Base-by-base conservation (phyloP, 2,113 vertebrate genomes). In the Triplophysa dalaica region DNA sequence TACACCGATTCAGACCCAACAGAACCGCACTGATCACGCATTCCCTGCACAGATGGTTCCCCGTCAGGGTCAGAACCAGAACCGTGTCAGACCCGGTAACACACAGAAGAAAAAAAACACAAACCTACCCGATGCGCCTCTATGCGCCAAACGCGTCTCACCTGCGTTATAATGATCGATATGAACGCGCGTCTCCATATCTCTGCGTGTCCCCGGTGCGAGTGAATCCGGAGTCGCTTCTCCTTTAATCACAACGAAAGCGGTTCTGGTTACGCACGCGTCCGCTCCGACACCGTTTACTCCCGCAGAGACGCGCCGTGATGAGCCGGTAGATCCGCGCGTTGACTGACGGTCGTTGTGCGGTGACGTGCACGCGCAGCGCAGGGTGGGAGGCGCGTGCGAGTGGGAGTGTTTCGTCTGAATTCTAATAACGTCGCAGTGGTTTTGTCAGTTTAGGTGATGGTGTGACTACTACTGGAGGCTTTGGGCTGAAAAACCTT, bases 131-230 rank as follows among this genome's bases (percentile, higher is more conserved):
- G 54, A 58, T 58, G 14, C 60, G 24, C 24, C 22, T 24, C 24
- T 61, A 58, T 62, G 60, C 73, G 73, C 38, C 73, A 75, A 24
- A 33, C 73, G 58, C 12, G 58, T 50, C 73, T 75, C 45, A 75
- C 73, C 73, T 75, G 73, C 43, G 73, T 58, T 11, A 29, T 29
- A 3, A 58, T 13, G 17, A 17, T 60, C 12, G 11, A 17, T 52
- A 14, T 19, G n/a, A 26, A 14, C 70, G 72, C 56, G 22, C 72
- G 56, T 13, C 13, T 63, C 58, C 58, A 41, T 50, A 38, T 29
- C 10, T 8, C 14, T 19, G 58, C 56, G 45, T 26, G 2, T 14
- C 22, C 38, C 72, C 41, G 54, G 6, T 26, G 3, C 21, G 3
- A 17, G 1, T 58, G 19, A 45, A 26, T 62, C 72, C 22, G 22